Base-by-base conservation (phyloP, 2,113 vertebrate genomes). In the Psittacus erithacus region DNA sequence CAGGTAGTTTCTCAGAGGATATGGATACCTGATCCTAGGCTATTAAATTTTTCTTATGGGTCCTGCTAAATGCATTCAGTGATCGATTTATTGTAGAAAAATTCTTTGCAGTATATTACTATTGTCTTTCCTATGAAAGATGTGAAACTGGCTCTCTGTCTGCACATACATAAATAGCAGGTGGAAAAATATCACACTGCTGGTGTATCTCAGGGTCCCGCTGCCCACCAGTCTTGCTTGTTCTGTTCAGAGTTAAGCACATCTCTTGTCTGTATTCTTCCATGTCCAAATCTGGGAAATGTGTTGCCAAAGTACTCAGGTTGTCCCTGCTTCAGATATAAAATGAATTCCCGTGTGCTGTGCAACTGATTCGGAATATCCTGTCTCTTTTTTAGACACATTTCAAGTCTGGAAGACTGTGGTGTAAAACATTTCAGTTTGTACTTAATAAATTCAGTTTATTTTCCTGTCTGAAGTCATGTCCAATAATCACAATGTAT, bases 1-100 rank as follows among this genome's bases (percentile, higher is more conserved):
- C 97, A 82, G 98, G 98, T 98, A 92, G 23, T 41, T 84, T 86
- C 47, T 87, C 17, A 74, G 25, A 25, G 24, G 2, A 60, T 52
- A 28, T 10, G 8, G 11, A 33, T 60, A 68, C 9, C 13, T 53
- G 20, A 29, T 77, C 22, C 27, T 62, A 50, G 17, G 41, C 67
- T 65, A 29, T 82, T 73, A 44, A 11, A 3, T 77, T 82, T 94
- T 87, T 76, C 47, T 57, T 62, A 27, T 44, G 38, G 20, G 50
- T 57, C 22, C 31, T 85, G 16, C 10, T 87, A 53, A 90, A 85
- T 53, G 5, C 15, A n/a, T 73, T 92, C 28, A 46, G 11, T 76
- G 76, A 29, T 79, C 49, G 17, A 64, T 77, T 86, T 17, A 39
- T 86, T 81, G 46, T 63, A 77, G 55, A 75, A 84, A 78, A 84